Evolutionary conservation across 2,888 invertebrate genomes (phyloP), one percentile per base, ranked within the genome.

Genomic region (Octodonta nipae): DNA sequence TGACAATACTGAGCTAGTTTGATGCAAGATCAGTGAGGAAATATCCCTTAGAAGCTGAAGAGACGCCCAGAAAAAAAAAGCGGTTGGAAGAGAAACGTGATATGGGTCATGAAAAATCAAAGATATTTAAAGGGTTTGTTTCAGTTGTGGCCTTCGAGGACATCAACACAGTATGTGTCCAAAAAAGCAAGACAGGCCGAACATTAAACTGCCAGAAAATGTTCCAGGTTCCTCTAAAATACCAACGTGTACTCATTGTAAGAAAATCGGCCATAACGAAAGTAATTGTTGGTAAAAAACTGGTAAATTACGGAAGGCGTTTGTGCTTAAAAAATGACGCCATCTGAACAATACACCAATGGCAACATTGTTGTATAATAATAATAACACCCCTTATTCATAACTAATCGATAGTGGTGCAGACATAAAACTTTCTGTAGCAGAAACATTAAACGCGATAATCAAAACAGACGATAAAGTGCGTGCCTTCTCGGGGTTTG

Each of bases 351-450:
- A 29, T 16, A 43, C 43, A 28, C 40, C 41, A 5, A 29, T 44
- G 11, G 43, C 41, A 6, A 43, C 41, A n/a, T 12, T 39, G 14
- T 20, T 43, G 17, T 35, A 30, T 16, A 35, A n/a, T n/a, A n/a
- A 43, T n/a, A 16, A 37, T 4, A 20, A 35, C 15, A 33, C 30
- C n/a, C 11, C 11, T 6, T 26, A 22, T 13, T 33, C 36, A 15
- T 14, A 26, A 3, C 38, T 30, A 8, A 37, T 44, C 12, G 40
- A 44, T 29, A 44, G 43, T 30, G 43, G 44, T 39, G 43, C 43
- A 20, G 42, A 44, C 26, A 16, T 40, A 13, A 43, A 28, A 17
- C 33, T 41, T 15, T 28, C 33, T n/a, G 30, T 32, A 5, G 36
- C 32, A 8, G 32, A 25, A 30, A 28, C 24, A 28, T 22, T 44